phyloP scores from a whole-genome alignment of 2,888 invertebrate species.

The Hydraecia micacea region DNA sequence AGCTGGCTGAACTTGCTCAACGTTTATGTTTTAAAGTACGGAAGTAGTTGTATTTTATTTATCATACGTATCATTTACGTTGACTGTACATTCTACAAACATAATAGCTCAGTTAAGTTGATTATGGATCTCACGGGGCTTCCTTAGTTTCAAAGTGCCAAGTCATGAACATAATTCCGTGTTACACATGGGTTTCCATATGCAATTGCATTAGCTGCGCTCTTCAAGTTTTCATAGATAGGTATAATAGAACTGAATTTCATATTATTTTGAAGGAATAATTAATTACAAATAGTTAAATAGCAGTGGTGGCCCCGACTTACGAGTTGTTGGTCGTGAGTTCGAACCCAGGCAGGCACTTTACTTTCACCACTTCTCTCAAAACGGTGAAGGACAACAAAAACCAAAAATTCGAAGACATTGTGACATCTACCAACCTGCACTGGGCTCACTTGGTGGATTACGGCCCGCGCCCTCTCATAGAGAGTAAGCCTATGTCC shows the following conservation, averaged over 20 bases:
- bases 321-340: no score
- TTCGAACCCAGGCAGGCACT: no score
- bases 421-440: no score
- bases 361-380: no score
- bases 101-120: conserved; percentile 1
- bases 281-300: no score
- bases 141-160: conserved; percentile 23
- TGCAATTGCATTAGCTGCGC: background rate
- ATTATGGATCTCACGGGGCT: conserved; percentile 25
- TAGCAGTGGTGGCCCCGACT: no score
- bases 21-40: background rate
- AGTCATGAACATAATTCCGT: conserved; percentile 16
- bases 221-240: background rate
- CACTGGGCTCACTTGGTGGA: no score
- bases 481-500: no score
- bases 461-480: no score
- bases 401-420: no score
- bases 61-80: no score
- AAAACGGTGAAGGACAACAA: no score
- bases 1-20: background rate
- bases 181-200: background rate
- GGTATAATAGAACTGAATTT: background rate
- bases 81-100: conserved; percentile 17
- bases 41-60: background rate
- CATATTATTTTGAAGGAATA: background rate